phyloP scores from a whole-genome alignment of 2,888 invertebrate species.

The Magallana nippona region DNA sequence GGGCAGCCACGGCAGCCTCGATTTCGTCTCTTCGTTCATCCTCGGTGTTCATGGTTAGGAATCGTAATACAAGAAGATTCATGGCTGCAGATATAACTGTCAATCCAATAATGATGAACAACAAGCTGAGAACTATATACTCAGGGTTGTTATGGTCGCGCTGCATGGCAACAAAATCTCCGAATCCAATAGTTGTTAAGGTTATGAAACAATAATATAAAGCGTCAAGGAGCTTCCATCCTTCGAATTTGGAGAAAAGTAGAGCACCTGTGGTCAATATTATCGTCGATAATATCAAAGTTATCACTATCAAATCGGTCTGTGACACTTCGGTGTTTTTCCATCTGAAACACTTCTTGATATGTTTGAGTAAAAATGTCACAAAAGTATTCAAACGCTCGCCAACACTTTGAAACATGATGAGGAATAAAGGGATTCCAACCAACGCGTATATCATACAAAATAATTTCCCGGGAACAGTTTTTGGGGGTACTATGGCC shows the following conservation, averaged over 20 bases:
- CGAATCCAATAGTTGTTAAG: slow-evolving; percentile 95
- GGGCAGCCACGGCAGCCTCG: slow-evolving; percentile 94
- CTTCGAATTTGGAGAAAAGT: slow-evolving; percentile 95
- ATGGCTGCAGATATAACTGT: slow-evolving; percentile 99
- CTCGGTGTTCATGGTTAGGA: slow-evolving; percentile 98
- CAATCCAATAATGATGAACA: slow-evolving; percentile 98
- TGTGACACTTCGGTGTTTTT: slow-evolving; percentile 87
- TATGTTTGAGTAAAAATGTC: slow-evolving; percentile 93
- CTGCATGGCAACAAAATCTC: slow-evolving; percentile 98
- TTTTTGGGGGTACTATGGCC: slow-evolving; percentile 99
- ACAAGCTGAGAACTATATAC: slow-evolving; percentile 96
- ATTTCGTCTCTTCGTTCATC: slow-evolving; percentile 97
- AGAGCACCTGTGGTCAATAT: slow-evolving; percentile 97
- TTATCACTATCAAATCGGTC: slow-evolving; percentile 94
- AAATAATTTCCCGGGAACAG: slow-evolving; percentile 97
- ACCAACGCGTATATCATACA: slow-evolving; percentile 92
- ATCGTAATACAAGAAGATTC: slow-evolving; percentile 95
- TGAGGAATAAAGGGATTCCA: slow-evolving; percentile 96
- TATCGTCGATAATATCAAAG: slow-evolving; percentile 89
- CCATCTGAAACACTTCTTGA: slow-evolving; percentile 92
- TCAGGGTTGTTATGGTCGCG: slow-evolving; percentile 97
- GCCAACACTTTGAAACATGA: slow-evolving; percentile 99
- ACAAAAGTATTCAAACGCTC: slow-evolving; percentile 98
- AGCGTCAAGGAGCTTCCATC: slow-evolving; percentile 93
- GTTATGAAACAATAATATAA: slow-evolving; percentile 99